Evolutionary conservation across 2,888 invertebrate genomes (phyloP), one percentile per base, ranked within the genome.

Genomic region (Antheraea yamamai): DNA sequence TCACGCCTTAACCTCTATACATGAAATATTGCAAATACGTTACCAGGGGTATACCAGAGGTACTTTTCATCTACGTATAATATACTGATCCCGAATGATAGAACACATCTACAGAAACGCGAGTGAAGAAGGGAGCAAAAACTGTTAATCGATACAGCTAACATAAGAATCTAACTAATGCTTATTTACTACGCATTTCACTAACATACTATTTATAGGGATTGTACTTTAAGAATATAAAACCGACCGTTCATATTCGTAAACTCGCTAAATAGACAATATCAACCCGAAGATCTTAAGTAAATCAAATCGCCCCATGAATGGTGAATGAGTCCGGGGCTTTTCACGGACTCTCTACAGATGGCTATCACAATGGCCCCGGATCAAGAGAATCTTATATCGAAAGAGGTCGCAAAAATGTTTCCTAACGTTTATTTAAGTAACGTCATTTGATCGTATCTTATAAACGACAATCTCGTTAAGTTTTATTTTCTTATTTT

Each of bases 261-360:
- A 82, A 83, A 87, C 88, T 92, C 91, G 88, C 89, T 93, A 93
- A 93, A 94, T 92, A 93, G 91, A 92, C 90, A 88, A 92, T 94
- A 94, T 94, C 93, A 90, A 85, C 85, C 82, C 87, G 83, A 87
- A 88, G 93, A 94, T 93, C 94, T 95, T 94, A 94, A 94, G 95
- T 95, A 95, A 95, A 95, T 95, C 95, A 95, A 95, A 95, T 94
- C 93, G 88, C 92, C 91, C 93, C 91, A 92, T 94, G 94, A 95
- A 95, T 94, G 89, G 93, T 81, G 93, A 92, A 93, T 91, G 93
- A 92, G 91, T 80, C 89, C 88, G 84, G 89, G 89, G 92, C 91
- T 92, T 93, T 94, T 92, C 92, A 91, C 88, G 82, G 91, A 90
- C 86, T 92, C 92, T 89, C 89, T 85, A 84, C 90, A 89, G 94